phyloP scores from a whole-genome alignment of 2,888 invertebrate species.

The Drosophila infuscata region DNA sequence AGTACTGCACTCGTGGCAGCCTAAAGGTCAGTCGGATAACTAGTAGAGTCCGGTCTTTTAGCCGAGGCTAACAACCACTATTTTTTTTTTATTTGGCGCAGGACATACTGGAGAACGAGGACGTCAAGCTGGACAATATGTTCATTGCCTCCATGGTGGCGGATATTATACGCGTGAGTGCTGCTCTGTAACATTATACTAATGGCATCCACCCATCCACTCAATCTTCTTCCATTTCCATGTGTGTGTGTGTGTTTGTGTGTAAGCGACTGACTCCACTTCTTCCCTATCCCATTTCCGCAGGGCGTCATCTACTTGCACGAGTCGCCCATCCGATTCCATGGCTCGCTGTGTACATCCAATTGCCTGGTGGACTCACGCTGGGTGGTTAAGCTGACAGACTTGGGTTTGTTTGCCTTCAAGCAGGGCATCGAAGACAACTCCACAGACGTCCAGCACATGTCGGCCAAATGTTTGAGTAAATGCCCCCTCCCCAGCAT shows the following conservation, averaged over 20 bases:
- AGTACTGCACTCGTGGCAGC: conserved; percentile 95
- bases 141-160: conserved; percentile 97
- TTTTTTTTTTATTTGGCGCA: conserved; percentile 79
- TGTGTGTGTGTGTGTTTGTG: conserved; percentile 1
- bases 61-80: conserved; percentile 9
- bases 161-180: conserved; percentile 95
- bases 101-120: conserved; percentile 97
- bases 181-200: conserved; percentile 72
- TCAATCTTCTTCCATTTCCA: neutral
- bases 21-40: conserved; percentile 89
- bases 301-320: conserved; percentile 96
- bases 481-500: conserved; percentile 76
- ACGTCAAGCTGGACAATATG: conserved; percentile 97
- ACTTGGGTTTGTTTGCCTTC: conserved; percentile 96
- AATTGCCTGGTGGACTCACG: conserved; percentile 97
- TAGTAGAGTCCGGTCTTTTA: neutral
- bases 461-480: conserved; percentile 90
- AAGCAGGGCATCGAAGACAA: conserved; percentile 90
- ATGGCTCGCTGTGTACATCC: conserved; percentile 94
- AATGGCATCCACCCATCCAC: conserved; percentile 48
- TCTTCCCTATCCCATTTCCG: conserved; percentile 26
- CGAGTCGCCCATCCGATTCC: conserved; percentile 93
- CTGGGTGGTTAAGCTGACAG: conserved; percentile 97
- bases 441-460: conserved; percentile 87
- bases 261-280: conserved; percentile 9